A percentile compares a stretch with the other conserved stretches of the same genome.
phyloP scores from a whole-genome alignment of 2,888 invertebrate species.

The Caenorhabditis parvicauda region DNA sequence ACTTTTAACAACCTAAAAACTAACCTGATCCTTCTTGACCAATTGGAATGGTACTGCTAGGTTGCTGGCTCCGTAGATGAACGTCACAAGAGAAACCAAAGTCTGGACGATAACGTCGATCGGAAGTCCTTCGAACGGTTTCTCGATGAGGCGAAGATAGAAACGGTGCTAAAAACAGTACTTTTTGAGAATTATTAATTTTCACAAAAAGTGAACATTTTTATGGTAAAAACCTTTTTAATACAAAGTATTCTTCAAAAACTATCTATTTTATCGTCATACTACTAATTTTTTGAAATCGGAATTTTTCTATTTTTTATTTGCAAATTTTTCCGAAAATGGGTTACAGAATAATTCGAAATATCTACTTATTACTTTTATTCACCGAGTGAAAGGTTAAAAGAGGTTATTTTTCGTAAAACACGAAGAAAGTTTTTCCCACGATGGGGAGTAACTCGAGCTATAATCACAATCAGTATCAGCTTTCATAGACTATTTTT shows the following conservation, averaged over 20 bases:
- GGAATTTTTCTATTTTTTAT: too few species aligned
- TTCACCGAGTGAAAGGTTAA: too few species aligned
- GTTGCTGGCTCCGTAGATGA: slow-evolving; percentile 52
- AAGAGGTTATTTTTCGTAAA: too few species aligned
- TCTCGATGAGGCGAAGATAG: slow-evolving; percentile 57
- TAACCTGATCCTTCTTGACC: slow-evolving; percentile 56
- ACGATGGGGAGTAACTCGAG: too few species aligned
- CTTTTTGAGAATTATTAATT: background rate
- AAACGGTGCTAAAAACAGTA: slow-evolving; percentile 54
- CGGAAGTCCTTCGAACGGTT: slow-evolving; percentile 53
- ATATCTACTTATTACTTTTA: too few species aligned
- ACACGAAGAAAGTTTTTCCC: too few species aligned
- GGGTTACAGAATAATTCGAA: too few species aligned
- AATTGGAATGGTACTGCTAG: slow-evolving; percentile 59
- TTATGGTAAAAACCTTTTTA: background rate
- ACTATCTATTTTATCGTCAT: too few species aligned
- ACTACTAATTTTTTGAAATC: too few species aligned
- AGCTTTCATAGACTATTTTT: background rate
- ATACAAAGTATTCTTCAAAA: background rate
- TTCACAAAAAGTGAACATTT: background rate
- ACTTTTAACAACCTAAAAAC: slow-evolving; percentile 1
- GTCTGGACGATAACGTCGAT: slow-evolving; percentile 56
- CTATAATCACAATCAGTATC: background rate
- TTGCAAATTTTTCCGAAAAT: background rate
- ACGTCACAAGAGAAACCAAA: slow-evolving; percentile 51